Conservation (phyloP, 2,888 invertebrate genomes). For the Marasmarcha lunaedactyla region DNA sequence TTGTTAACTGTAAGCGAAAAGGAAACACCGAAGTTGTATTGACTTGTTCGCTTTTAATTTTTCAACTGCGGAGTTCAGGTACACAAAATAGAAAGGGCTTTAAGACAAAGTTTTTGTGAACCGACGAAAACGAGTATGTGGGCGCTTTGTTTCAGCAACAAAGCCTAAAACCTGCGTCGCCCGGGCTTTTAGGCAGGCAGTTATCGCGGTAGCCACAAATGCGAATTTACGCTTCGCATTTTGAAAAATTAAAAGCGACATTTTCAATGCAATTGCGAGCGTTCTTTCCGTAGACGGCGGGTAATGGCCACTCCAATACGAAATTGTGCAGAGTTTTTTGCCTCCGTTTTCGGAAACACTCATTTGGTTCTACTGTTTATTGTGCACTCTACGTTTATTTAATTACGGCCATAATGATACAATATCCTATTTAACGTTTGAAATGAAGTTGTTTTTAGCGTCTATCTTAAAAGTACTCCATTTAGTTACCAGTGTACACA, state of each 20-base stretch:
- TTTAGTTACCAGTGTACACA: too few species aligned
- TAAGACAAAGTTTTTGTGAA: constrained; percentile 48
- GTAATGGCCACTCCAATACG: constrained; percentile 64
- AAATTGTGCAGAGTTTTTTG: constrained; percentile 46
- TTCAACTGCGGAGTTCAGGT: too few species aligned
- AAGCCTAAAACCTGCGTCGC: constrained; percentile 45
- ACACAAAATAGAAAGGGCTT: not conserved
- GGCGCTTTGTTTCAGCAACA: constrained; percentile 57
- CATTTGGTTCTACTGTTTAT: constrained; percentile 36
- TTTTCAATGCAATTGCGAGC: constrained; percentile 60
- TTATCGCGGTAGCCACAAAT: constrained; percentile 54
- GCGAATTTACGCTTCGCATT: constrained; percentile 62
- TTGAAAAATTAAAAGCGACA: constrained; percentile 65
- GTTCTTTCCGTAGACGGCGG: constrained; percentile 52
- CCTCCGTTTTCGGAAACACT: constrained; percentile 50
- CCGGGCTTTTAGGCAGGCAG: constrained; percentile 58
- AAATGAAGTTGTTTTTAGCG: not conserved
- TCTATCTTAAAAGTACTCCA: constrained; percentile 20
- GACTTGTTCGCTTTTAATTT: too few species aligned
- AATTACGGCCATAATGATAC: constrained; percentile 22
- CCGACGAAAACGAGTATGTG: constrained; percentile 35
- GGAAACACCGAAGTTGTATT: not conserved
- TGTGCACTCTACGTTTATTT: constrained; percentile 27
- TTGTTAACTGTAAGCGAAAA: not conserved
- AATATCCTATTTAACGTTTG: constrained; percentile 8